These are phyloP conservation scores for Drosophila atripex DNA, from an alignment of 2,888 invertebrate species.

Conservation along the genomic window DNA sequence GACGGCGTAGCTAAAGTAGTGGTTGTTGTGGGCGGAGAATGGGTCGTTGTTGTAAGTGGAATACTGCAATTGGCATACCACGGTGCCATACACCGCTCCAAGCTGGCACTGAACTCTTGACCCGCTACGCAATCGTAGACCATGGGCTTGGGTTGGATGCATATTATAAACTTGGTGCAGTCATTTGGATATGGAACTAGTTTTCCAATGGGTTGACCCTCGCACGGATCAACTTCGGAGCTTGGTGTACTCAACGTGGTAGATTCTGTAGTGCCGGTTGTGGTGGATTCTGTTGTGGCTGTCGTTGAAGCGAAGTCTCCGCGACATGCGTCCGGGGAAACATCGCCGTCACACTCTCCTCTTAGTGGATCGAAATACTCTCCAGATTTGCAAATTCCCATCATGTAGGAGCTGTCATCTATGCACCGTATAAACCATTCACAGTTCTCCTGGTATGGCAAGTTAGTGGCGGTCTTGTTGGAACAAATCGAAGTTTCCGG, in stretches of 20 bases:
- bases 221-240: conserved; percentile 41
- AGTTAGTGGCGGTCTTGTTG: conserved; percentile 17
- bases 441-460: conserved; percentile 56
- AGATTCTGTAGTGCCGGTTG: conserved; percentile 13
- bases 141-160: conserved; percentile 21
- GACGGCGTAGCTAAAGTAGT: neutral
- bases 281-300: neutral
- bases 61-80: conserved; percentile 55
- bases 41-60: conserved; percentile 8
- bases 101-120: conserved; percentile 54
- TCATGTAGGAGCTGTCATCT: conserved; percentile 67
- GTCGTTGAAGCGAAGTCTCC: conserved; percentile 6
- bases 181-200: conserved; percentile 61
- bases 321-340: conserved; percentile 53
- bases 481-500: conserved; percentile 30
- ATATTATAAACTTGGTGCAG: conserved; percentile 58
- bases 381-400: conserved; percentile 85
- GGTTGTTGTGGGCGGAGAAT: neutral
- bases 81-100: conserved; percentile 61
- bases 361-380: conserved; percentile 56
- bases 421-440: conserved; percentile 58
- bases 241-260: conserved; percentile 10
- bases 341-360: conserved; percentile 46
- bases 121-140: conserved; percentile 45
- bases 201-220: conserved; percentile 24